Evolutionary conservation across 2,113 vertebrate species (phyloP).

Genomic region (Microtus oregoni): DNA sequence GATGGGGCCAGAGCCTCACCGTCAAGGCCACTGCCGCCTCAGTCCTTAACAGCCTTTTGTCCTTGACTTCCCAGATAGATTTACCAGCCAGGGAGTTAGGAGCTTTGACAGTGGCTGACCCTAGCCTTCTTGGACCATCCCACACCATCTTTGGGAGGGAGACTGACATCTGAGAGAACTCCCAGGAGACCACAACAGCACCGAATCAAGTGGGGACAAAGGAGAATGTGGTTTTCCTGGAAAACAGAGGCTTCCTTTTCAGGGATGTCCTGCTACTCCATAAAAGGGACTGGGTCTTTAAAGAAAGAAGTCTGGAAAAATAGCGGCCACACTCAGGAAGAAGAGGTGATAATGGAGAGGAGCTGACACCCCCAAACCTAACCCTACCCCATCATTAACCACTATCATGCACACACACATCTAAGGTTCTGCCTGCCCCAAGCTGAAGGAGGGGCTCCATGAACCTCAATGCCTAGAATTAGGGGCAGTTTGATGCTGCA

Average conservation of each 20-base stretch:
- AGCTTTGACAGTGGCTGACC: background rate
- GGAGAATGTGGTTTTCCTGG: background rate
- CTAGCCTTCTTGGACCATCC: background rate
- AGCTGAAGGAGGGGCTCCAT: background rate
- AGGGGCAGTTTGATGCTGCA: background rate
- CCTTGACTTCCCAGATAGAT: background rate
- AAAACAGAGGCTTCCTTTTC: background rate
- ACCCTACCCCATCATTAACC: background rate
- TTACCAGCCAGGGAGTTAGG: background rate
- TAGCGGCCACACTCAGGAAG: background rate
- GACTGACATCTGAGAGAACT: background rate
- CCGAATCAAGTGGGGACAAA: background rate
- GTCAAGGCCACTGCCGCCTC: fast-evolving
- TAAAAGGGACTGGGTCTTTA: background rate
- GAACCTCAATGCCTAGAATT: background rate
- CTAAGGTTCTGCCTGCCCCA: background rate
- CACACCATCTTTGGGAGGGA: background rate
- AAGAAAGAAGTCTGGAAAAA: background rate
- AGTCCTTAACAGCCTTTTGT: background rate
- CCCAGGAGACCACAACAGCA: background rate
- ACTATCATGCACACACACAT: no score
- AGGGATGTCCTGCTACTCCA: background rate
- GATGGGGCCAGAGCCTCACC: background rate
- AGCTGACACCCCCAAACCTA: no score
- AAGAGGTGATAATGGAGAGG: background rate